Evolutionary conservation across 1,140 invertebrate genomes (phyloP).

Genomic region (Campoletis sonorensis): DNA sequence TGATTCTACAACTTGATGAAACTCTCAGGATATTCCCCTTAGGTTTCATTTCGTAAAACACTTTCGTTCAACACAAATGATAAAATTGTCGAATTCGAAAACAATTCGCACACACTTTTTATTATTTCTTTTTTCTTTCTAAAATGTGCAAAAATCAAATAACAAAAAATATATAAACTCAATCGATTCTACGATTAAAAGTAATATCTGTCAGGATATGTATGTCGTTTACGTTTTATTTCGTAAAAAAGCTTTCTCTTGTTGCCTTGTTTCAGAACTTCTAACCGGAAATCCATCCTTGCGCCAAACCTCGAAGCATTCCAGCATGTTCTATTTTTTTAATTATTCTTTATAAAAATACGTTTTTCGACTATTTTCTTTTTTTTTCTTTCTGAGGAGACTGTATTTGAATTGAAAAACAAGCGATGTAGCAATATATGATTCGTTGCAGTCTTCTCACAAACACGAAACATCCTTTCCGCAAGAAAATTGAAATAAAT

Average conservation of each 20-base stretch:
- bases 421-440: too few species aligned
- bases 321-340: constrained; percentile 28
- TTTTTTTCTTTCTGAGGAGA: too few species aligned
- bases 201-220: not conserved
- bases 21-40: too few species aligned
- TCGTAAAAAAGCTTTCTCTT: not conserved
- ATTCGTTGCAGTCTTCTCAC: too few species aligned
- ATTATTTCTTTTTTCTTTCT: not conserved
- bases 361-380: too few species aligned
- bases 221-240: not conserved
- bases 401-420: too few species aligned
- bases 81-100: not conserved
- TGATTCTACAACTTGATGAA: too few species aligned
- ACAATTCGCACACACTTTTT: not conserved
- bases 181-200: not conserved
- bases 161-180: not conserved
- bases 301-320: constrained; percentile 29
- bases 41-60: too few species aligned
- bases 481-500: too few species aligned
- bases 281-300: not conserved
- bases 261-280: constrained; percentile 43
- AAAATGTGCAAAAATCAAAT: not conserved
- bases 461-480: too few species aligned
- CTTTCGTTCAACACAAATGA: not conserved
- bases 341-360: not conserved